These are phyloP conservation scores for Diadema setosum DNA, from an alignment of 35 echinoderm and acorn worm genomes.

Conservation along the genomic window DNA sequence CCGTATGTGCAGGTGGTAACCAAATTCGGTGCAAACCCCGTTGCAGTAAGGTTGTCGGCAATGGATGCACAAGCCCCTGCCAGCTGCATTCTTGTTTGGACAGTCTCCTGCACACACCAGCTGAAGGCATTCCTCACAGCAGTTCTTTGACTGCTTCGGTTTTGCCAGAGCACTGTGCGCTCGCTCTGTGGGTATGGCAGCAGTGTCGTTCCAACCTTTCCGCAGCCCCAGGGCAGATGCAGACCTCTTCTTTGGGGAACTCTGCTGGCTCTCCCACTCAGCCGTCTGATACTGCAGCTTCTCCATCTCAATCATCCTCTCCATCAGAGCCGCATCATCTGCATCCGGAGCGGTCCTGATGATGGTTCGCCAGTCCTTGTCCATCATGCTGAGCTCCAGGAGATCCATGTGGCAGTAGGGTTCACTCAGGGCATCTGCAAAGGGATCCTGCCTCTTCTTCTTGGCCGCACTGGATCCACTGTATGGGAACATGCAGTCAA, in stretches of 20 bases:
- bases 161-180: constrained; percentile 50
- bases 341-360: constrained; percentile 57
- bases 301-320: constrained; percentile 89
- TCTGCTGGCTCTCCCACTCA: constrained; percentile 61
- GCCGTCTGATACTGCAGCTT: constrained; percentile 70
- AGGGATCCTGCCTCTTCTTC: constrained; percentile 57
- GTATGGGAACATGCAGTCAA: constrained; percentile 34
- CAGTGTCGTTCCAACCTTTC: constrained; percentile 85
- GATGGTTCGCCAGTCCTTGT: constrained; percentile 78
- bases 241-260: constrained; percentile 47
- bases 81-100: not conserved
- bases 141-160: constrained; percentile 64
- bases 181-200: constrained; percentile 82
- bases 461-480: constrained; percentile 49
- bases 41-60: constrained; percentile 67
- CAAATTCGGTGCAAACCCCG: constrained; percentile 82
- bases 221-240: constrained; percentile 57
- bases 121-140: constrained; percentile 54
- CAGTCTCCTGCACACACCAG: constrained; percentile 82
- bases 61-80: constrained; percentile 31
- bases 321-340: constrained; percentile 60
- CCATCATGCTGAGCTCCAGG: constrained; percentile 62
- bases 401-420: constrained; percentile 92
- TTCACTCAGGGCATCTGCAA: constrained; percentile 59
- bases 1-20: constrained; percentile 75